phyloP scores from a whole-genome alignment of 2,888 invertebrate species.

The Calameuta idolon region DNA sequence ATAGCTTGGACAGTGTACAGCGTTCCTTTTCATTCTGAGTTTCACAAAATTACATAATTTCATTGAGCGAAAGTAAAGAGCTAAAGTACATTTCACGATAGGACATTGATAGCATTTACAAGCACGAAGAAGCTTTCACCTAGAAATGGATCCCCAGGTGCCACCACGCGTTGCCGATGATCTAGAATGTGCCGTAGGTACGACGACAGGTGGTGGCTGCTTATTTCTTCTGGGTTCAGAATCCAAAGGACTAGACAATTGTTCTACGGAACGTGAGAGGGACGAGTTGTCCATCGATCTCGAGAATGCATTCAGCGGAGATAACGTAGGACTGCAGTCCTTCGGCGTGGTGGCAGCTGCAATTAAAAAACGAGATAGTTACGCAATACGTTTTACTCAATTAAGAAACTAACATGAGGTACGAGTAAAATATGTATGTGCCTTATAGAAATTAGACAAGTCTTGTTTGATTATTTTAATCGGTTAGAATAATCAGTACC shows the following conservation, averaged over 20 bases:
- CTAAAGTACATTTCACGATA: too few species aligned
- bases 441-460: background rate
- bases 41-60: background rate
- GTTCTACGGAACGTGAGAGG: slow-evolving; percentile 76
- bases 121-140: slow-evolving; percentile 39
- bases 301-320: slow-evolving; percentile 85
- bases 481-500: background rate
- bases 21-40: background rate
- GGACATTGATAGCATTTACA: background rate
- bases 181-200: slow-evolving; percentile 61
- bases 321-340: slow-evolving; percentile 86
- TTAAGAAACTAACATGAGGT: background rate
- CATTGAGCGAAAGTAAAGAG: too few species aligned
- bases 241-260: slow-evolving; percentile 83
- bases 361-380: slow-evolving; percentile 20
- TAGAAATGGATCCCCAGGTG: slow-evolving; percentile 92
- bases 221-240: slow-evolving; percentile 71
- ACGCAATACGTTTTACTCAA: background rate
- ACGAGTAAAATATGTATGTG: background rate
- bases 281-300: slow-evolving; percentile 77
- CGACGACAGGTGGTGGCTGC: slow-evolving; percentile 56
- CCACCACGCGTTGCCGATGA: slow-evolving; percentile 74
- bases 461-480: background rate
- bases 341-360: slow-evolving; percentile 81
- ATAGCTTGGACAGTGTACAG: background rate